A percentile compares a stretch with the other conserved stretches of the same genome.
Evolutionary conservation across 2,113 vertebrate species (phyloP).

Genomic region (Macroglossus sobrinus): DNA sequence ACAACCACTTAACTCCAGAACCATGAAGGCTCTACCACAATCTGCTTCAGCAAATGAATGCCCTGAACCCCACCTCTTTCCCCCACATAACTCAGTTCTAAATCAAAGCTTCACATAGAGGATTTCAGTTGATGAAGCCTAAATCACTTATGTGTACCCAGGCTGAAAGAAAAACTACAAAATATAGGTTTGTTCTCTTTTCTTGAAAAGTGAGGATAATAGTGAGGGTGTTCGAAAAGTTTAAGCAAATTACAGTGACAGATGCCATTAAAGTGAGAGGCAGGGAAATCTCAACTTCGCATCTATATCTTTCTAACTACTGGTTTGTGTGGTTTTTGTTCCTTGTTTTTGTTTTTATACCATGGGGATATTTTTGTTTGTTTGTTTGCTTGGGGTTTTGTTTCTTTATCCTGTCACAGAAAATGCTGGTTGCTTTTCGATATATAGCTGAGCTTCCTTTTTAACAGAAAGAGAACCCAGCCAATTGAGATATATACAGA

Average conservation of each 20-base stretch:
- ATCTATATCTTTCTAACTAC: not conserved
- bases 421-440: not conserved
- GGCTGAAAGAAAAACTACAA: not conserved
- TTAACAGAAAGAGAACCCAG: not conserved
- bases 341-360: not conserved
- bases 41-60: not conserved
- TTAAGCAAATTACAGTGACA: not conserved
- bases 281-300: not conserved
- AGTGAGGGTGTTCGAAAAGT: not conserved
- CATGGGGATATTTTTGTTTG: not conserved
- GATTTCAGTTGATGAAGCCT: not conserved
- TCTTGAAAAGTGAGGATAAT: not conserved
- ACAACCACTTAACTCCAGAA: not conserved
- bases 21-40: not conserved
- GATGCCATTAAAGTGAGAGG: not conserved
- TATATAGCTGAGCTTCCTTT: not conserved
- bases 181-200: not conserved
- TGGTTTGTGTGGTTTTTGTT: not conserved
- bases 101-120: not conserved
- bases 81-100: not conserved
- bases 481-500: not conserved
- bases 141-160: not conserved
- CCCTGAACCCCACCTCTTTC: not conserved
- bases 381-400: not conserved
- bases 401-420: not conserved